Conservation (phyloP, 2,888 invertebrate genomes). For the Pyrrhosoma nymphula region DNA sequence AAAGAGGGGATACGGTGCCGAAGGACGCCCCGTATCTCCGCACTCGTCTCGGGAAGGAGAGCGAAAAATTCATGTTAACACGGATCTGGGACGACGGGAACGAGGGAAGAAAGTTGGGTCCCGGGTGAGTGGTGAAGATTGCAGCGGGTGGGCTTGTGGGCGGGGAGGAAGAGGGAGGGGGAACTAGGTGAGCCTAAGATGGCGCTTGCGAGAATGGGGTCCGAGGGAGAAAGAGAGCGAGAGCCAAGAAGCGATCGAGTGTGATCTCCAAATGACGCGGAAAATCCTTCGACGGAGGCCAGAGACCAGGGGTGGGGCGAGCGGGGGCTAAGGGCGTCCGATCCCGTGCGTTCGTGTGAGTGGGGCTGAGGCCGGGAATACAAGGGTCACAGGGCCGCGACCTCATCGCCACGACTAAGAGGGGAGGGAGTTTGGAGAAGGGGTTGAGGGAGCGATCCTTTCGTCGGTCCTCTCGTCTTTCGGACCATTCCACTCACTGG, state of each 20-base stretch:
- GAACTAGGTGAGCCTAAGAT: slow-evolving; percentile 40
- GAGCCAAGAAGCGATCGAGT: slow-evolving; percentile 61
- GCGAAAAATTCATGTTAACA: slow-evolving; percentile 1
- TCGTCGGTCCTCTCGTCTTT: not conserved
- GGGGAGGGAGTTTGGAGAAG: not conserved
- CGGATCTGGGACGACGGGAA: not conserved
- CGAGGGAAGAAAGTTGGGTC: not conserved
- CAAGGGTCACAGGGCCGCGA: slow-evolving; percentile 54
- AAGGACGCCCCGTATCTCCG: not conserved
- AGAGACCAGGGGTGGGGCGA: not conserved
- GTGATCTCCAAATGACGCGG: slow-evolving; percentile 63
- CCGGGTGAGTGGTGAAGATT: not conserved
- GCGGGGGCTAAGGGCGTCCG: not conserved
- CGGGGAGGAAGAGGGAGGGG: not conserved
- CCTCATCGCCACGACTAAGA: slow-evolving; percentile 5
- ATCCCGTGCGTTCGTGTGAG: not conserved
- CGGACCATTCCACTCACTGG: not conserved
- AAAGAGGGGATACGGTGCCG: slow-evolving; percentile 21
- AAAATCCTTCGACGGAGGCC: slow-evolving; percentile 61
- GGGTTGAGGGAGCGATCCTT: not conserved
- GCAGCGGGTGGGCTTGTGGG: not conserved
- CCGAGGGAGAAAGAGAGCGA: not conserved
- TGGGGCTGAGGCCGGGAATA: not conserved
- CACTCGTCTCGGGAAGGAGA: not conserved
- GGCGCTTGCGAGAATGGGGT: not conserved